phyloP scores from a whole-genome alignment of 2,113 vertebrate species.

The Eulemur macaco region DNA sequence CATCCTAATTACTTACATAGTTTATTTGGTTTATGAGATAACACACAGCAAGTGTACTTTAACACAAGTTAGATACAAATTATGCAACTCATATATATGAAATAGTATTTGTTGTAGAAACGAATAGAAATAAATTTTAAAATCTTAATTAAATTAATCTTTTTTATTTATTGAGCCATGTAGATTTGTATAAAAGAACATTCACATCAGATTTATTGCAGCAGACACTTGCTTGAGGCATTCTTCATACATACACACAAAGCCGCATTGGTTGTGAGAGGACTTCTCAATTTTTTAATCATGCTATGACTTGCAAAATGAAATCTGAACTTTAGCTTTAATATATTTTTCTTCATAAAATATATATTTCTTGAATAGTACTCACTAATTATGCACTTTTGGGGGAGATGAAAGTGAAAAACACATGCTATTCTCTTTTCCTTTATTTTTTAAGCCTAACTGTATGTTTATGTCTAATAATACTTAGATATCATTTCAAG shows the following conservation, averaged over 20 bases:
- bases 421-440: constrained; percentile 39
- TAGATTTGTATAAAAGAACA: neutral
- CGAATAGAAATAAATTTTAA: neutral
- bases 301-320: constrained; percentile 47
- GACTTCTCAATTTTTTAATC: neutral
- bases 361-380: constrained; percentile 29
- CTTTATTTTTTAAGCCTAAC: constrained; percentile 47
- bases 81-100: neutral
- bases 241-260: neutral
- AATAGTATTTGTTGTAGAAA: neutral
- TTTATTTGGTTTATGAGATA: neutral
- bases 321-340: constrained; percentile 62
- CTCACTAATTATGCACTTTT: constrained; percentile 11
- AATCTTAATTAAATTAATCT: neutral
- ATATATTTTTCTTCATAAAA: constrained; percentile 43
- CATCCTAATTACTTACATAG: neutral
- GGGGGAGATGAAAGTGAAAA: constrained; percentile 25
- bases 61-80: neutral
- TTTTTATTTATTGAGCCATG: neutral
- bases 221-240: neutral
- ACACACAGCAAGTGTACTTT: neutral
- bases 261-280: neutral
- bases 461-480: constrained; percentile 8
- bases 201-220: neutral
- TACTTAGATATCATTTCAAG: neutral